Evolutionary conservation across 2,797 vertebrate genomes (phyloP).

Genomic region (Pithecia hirsuta): DNA sequence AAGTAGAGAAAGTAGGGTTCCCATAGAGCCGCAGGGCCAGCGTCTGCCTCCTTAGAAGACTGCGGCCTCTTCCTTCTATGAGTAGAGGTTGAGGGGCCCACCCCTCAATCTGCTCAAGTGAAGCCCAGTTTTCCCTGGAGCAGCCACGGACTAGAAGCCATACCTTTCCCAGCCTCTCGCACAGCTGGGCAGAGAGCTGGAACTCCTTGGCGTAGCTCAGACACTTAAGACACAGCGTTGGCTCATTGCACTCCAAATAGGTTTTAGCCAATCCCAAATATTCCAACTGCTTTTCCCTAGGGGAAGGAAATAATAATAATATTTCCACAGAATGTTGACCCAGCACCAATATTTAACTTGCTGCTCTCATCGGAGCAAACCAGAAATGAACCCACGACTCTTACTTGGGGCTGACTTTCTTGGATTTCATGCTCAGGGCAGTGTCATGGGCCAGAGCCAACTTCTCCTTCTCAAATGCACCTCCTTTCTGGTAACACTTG

Average conservation of each 20-base stretch:
- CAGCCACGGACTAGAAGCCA: rapidly evolving
- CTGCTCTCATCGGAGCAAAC: not conserved
- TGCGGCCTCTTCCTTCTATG: not conserved
- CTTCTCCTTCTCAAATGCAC: conserved; percentile 86
- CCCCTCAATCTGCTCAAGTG: not conserved
- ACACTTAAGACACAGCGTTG: conserved; percentile 87
- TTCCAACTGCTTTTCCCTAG: conserved; percentile 87
- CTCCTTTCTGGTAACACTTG: conserved; percentile 90
- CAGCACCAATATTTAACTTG: not conserved
- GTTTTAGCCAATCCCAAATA: conserved; percentile 87
- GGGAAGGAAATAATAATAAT: not conserved
- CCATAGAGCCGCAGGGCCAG: not conserved
- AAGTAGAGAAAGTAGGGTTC: not conserved
- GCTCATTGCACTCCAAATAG: conserved; percentile 87
- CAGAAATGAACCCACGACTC: not conserved
- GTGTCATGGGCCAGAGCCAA: conserved; percentile 86
- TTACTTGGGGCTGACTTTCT: conserved; percentile 86
- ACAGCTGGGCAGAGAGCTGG: conserved; percentile 86
- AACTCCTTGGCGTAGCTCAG: conserved; percentile 87
- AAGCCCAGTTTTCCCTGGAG: not conserved
- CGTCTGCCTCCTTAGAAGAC: not conserved
- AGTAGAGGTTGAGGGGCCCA: not conserved
- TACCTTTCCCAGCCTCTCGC: conserved; percentile 88
- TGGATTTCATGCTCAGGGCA: conserved; percentile 85
- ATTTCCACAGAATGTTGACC: not conserved